Percentiles rank a stretch among this genome's conserved stretches.
Conservation (phyloP, 2,113 vertebrate genomes). For the Apistogramma diplotaenia region DNA sequence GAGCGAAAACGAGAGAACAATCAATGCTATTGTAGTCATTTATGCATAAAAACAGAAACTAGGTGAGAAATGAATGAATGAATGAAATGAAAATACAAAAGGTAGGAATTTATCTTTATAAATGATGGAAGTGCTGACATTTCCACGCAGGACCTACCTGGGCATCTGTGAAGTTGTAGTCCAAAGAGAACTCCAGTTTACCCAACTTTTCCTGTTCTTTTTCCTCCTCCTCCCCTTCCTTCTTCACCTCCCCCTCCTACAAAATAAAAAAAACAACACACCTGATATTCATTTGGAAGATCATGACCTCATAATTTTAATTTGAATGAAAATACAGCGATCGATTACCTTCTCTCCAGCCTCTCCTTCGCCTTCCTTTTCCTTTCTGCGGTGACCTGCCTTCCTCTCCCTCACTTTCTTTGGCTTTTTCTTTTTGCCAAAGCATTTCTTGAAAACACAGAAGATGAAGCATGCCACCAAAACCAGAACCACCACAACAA, state of each 20-base stretch:
- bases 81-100: neutral
- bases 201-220: constrained; percentile 82
- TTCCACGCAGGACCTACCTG: constrained; percentile 71
- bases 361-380: constrained; percentile 62
- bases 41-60: neutral
- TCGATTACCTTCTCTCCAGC: constrained; percentile 61
- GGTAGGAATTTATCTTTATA: neutral
- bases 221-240: constrained; percentile 75
- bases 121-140: neutral
- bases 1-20: constrained; percentile 9
- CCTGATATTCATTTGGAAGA: neutral
- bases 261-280: neutral
- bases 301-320: neutral
- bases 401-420: constrained; percentile 85
- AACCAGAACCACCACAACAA: constrained; percentile 77
- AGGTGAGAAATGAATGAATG: neutral
- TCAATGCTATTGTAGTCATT: neutral
- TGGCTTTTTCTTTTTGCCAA: constrained; percentile 79
- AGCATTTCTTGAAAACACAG: constrained; percentile 83
- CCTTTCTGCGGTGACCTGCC: constrained; percentile 73
- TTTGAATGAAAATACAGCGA: neutral
- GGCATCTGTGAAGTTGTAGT: constrained; percentile 87
- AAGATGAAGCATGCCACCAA: constrained; percentile 80
- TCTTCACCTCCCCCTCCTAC: constrained; percentile 81
- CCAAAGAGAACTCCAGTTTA: constrained; percentile 85